Percentiles rank a stretch among this genome's conserved stretches.
These are phyloP conservation scores for Ceratina japonica DNA, from an alignment of 1,140 invertebrate species.

Conservation along the genomic window DNA sequence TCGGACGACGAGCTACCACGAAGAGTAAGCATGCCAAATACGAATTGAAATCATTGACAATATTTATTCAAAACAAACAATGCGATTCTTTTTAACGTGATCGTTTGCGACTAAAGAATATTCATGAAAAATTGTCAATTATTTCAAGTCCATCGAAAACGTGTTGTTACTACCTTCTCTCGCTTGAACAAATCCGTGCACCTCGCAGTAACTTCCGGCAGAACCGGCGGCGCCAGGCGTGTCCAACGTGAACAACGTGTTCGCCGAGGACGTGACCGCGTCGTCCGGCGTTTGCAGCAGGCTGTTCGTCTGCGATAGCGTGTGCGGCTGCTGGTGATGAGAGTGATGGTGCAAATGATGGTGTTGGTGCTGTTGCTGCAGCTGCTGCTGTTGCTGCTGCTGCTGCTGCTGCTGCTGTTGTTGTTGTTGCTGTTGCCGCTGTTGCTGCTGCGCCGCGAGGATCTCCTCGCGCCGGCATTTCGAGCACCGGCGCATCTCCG, in stretches of 20 bases:
- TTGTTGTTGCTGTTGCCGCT: constrained; percentile 51
- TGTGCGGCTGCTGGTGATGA: constrained; percentile 62
- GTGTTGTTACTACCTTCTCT: constrained; percentile 81
- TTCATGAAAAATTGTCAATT: not conserved
- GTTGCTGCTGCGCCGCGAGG: constrained; percentile 71
- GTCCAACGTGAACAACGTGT: constrained; percentile 80
- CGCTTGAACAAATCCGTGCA: constrained; percentile 81
- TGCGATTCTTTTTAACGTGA: too few relatives aligned
- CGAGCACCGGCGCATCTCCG: constrained; percentile 86
- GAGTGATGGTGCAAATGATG: constrained; percentile 64
- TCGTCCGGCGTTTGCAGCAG: constrained; percentile 71
- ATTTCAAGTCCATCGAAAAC: not conserved
- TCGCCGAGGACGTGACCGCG: constrained; percentile 73
- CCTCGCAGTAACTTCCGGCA: constrained; percentile 81
- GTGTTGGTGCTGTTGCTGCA: constrained; percentile 67
- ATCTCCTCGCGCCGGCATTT: constrained; percentile 83
- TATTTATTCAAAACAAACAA: too few relatives aligned
- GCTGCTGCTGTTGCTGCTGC: constrained; percentile 63
- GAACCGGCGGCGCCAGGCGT: constrained; percentile 75
- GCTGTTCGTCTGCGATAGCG: constrained; percentile 65
- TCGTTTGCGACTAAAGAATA: too few relatives aligned
- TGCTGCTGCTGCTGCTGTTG: constrained; percentile 65
- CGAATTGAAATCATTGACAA: too few relatives aligned
- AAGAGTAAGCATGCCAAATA: too few relatives aligned
- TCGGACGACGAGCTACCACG: not conserved